These are phyloP conservation scores for Pogonognathellus flavescens DNA, from an alignment of 1,140 invertebrate species.

Conservation along the genomic window DNA sequence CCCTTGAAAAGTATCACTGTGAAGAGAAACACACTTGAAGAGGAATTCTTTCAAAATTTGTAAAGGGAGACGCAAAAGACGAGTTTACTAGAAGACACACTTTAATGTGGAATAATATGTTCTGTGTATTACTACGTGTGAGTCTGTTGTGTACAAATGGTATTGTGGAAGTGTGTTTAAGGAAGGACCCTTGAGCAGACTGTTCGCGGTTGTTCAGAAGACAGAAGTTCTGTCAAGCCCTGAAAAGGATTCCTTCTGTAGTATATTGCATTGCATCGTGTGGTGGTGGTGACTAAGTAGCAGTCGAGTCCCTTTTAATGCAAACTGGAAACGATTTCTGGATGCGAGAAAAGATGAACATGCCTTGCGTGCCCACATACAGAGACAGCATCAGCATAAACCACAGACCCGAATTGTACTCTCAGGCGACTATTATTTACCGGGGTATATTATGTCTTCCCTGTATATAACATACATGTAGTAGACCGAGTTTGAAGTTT, in stretches of 20 bases:
- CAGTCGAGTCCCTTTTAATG: slow-evolving; percentile 34
- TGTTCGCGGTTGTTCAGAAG: neutral
- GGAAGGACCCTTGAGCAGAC: slow-evolving; percentile 12
- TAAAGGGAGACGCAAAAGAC: no score
- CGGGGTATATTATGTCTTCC: no score
- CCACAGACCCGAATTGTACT: slow-evolving; percentile 42
- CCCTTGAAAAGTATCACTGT: no score
- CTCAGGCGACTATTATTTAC: neutral
- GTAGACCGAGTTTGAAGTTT: no score
- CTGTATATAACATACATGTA: no score
- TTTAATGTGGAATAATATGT: neutral
- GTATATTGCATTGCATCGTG: neutral
- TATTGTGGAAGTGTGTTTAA: neutral
- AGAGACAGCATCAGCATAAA: slow-evolving; percentile 34
- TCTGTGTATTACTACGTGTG: neutral
- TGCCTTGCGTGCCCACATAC: slow-evolving; percentile 42
- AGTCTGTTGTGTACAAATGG: neutral
- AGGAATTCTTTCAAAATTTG: no score
- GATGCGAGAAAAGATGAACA: slow-evolving; percentile 39
- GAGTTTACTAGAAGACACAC: neutral
- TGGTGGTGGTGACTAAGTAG: neutral
- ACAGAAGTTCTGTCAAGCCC: slow-evolving; percentile 14
- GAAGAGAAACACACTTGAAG: no score
- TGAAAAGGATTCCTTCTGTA: neutral
- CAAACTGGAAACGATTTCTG: slow-evolving; percentile 41